Conservation (phyloP, 1,140 invertebrate genomes). For the Dolichoris vasculosae region DNA sequence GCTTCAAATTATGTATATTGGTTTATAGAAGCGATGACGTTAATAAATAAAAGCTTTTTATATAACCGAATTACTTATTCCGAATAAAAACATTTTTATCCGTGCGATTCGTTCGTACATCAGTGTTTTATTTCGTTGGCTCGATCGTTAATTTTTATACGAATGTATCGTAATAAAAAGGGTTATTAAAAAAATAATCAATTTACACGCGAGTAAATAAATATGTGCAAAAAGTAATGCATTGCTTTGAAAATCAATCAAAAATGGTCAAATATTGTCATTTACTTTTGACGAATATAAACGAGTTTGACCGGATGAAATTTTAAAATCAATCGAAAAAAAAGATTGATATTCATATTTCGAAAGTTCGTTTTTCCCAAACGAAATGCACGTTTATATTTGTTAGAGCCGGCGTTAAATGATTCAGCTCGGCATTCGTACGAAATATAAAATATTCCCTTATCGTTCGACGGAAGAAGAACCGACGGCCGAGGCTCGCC, state of each 20-base stretch:
- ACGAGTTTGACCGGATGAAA: not conserved
- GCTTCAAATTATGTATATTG: not conserved
- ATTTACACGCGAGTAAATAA: not conserved
- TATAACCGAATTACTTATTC: not conserved
- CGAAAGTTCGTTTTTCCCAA: not conserved
- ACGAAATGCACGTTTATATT: not conserved
- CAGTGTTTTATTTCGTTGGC: not conserved
- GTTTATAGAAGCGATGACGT: not conserved
- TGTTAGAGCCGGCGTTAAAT: not conserved
- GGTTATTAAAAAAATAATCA: not conserved
- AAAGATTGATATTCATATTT: not conserved
- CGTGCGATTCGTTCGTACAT: not conserved
- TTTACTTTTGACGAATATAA: too few species aligned
- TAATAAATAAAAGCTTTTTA: not conserved
- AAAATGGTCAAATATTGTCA: not conserved
- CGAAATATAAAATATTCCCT: too few species aligned
- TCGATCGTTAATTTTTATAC: not conserved
- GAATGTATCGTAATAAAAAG: too few species aligned
- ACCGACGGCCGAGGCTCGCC: too few species aligned
- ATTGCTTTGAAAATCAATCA: not conserved
- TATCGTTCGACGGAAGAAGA: not conserved
- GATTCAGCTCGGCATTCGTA: too few species aligned
- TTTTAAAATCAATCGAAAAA: not conserved
- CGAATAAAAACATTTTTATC: not conserved
- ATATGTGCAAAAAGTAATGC: not conserved